Percentiles rank a stretch among this genome's conserved stretches.
phyloP scores from a whole-genome alignment of 2,113 vertebrate species.

The Chamaea fasciata region DNA sequence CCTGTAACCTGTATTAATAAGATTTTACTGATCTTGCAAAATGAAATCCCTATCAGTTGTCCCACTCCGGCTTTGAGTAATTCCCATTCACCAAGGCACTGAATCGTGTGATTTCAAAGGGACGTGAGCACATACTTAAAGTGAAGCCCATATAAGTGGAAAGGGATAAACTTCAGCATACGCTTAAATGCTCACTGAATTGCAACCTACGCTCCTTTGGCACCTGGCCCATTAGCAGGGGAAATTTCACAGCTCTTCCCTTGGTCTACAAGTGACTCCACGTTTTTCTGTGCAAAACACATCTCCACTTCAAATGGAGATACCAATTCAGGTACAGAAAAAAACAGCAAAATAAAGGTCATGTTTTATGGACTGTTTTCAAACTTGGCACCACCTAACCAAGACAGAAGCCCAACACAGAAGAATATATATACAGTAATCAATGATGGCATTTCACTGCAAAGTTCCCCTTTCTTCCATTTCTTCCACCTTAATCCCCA shows the following conservation, averaged over 20 bases:
- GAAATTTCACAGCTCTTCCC: background rate
- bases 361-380: background rate
- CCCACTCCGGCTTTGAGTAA: background rate
- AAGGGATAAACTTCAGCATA: background rate
- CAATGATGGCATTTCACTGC: background rate
- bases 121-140: background rate
- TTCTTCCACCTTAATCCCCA: background rate
- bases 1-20: background rate
- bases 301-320: background rate
- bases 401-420: background rate
- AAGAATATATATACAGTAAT: background rate
- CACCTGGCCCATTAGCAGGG: background rate
- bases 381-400: background rate
- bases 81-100: background rate
- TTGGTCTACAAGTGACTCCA: background rate
- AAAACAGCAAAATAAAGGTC: background rate
- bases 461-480: background rate
- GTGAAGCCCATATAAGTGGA: background rate
- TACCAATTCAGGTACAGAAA: background rate
- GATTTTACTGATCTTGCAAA: background rate
- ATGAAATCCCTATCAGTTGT: background rate
- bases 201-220: background rate
- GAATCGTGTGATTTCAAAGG: background rate
- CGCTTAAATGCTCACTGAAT: background rate
- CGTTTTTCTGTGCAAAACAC: background rate